These are phyloP conservation scores for Diorhabda carinulata DNA, from an alignment of 1,140 invertebrate species.

Conservation along the genomic window DNA sequence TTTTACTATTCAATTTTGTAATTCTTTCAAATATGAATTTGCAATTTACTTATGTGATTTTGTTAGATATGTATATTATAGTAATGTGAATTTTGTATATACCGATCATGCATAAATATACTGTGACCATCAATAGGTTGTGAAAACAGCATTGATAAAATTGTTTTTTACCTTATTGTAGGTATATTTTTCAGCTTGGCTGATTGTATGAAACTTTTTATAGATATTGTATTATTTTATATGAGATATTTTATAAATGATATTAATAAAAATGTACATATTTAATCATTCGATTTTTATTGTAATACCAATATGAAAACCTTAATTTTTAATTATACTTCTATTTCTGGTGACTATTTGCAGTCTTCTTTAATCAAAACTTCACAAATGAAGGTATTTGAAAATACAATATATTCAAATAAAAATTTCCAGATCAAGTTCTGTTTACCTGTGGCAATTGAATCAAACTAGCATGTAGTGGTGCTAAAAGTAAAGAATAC, in stretches of 20 bases:
- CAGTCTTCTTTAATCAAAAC: no score
- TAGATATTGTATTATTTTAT: constrained; percentile 37
- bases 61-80: constrained; percentile 11
- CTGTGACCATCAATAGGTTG: constrained; percentile 34
- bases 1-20: no score
- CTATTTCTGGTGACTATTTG: no score
- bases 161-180: constrained; percentile 24
- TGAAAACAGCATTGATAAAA: constrained; percentile 25
- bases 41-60: constrained; percentile 25
- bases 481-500: no score
- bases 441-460: no score
- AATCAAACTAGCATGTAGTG: no score
- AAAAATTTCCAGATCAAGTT: no score
- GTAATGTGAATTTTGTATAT: constrained; percentile 24
- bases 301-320: no score
- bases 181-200: constrained; percentile 28
- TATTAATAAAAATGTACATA: constrained; percentile 30
- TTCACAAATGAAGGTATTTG: no score
- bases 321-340: no score
- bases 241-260: constrained; percentile 38
- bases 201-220: constrained; percentile 33
- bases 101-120: constrained; percentile 19
- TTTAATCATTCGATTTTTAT: neutral
- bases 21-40: neutral
- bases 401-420: no score